These are phyloP conservation scores for Heliocidaris erythrogramma DNA, from an alignment of 35 echinoderm and acorn worm genomes.

Conservation along the genomic window DNA sequence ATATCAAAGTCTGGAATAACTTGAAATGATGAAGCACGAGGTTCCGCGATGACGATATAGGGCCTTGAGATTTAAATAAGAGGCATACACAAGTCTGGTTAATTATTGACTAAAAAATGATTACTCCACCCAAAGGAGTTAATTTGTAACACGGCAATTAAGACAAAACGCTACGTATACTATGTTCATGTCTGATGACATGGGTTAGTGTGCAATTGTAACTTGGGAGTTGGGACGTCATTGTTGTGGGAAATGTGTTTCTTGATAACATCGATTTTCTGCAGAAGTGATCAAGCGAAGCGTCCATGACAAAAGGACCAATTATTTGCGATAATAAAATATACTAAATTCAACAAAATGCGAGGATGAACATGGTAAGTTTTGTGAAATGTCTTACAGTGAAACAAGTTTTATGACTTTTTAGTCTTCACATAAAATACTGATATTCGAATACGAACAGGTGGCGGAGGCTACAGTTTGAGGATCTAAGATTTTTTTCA, in stretches of 20 bases:
- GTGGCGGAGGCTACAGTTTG: background rate
- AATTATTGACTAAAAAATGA: background rate
- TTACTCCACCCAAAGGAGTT: background rate
- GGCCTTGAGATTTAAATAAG: background rate
- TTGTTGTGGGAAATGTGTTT: background rate
- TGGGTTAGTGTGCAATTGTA: background rate
- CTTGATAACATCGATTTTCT: background rate
- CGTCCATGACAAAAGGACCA: background rate
- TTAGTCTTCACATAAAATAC: background rate
- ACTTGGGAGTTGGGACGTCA: background rate
- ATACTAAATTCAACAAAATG: background rate
- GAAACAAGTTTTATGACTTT: background rate
- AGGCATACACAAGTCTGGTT: background rate
- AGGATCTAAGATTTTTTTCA: no score
- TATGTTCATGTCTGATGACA: background rate
- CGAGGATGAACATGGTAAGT: background rate
- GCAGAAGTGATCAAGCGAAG: background rate
- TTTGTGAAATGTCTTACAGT: background rate
- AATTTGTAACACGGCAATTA: slow-evolving; percentile 3
- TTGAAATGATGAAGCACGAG: background rate
- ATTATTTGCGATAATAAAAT: background rate
- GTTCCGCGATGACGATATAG: no score
- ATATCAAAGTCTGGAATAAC: background rate
- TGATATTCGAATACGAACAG: background rate
- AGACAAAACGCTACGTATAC: background rate